A percentile compares a stretch with the other conserved stretches of the same genome.
Evolutionary conservation across 2,797 vertebrate genomes (phyloP).

Genomic region (Scarus forsteni): DNA sequence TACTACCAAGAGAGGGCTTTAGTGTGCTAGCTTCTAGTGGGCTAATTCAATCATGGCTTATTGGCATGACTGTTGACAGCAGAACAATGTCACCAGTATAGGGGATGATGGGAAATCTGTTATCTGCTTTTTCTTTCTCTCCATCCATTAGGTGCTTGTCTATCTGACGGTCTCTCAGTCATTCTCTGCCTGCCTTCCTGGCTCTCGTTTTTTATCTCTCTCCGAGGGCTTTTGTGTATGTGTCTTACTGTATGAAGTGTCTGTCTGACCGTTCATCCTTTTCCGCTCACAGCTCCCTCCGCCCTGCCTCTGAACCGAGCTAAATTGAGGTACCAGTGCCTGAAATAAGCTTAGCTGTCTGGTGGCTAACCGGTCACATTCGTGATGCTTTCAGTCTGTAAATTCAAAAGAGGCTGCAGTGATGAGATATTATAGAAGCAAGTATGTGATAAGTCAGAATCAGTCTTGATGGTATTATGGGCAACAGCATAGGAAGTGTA

Average conservation of each 20-base stretch:
- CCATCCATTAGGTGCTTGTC: constrained; percentile 62
- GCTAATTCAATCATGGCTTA: constrained; percentile 77
- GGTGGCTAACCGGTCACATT: constrained; percentile 26
- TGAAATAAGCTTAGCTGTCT: constrained; percentile 47
- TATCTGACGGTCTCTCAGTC: constrained; percentile 50
- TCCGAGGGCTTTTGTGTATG: constrained; percentile 43
- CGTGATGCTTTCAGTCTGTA: constrained; percentile 17
- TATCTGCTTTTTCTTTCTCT: constrained; percentile 61
- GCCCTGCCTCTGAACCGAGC: constrained; percentile 21
- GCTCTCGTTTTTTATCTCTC: constrained; percentile 17
- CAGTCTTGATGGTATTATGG: constrained; percentile 14
- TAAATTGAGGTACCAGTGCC: constrained; percentile 24
- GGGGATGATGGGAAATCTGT: constrained; percentile 65
- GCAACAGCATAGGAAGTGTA: constrained; percentile 7
- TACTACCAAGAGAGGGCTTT: constrained; percentile 64
- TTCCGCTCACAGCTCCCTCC: constrained; percentile 22
- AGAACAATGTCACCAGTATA: constrained; percentile 67
- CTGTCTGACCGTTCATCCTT: constrained; percentile 33
- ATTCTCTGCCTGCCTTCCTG: constrained; percentile 45
- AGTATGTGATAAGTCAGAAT: neutral
- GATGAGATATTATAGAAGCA: constrained; percentile 15
- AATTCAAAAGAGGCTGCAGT: constrained; percentile 36
- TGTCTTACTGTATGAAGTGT: constrained; percentile 40
- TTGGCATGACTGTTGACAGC: constrained; percentile 76
- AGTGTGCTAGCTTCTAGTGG: constrained; percentile 64